Evolutionary conservation across 2,888 invertebrate species (phyloP), one percentile per base, ranked within the genome.

Genomic region (Cloeon dipterum): DNA sequence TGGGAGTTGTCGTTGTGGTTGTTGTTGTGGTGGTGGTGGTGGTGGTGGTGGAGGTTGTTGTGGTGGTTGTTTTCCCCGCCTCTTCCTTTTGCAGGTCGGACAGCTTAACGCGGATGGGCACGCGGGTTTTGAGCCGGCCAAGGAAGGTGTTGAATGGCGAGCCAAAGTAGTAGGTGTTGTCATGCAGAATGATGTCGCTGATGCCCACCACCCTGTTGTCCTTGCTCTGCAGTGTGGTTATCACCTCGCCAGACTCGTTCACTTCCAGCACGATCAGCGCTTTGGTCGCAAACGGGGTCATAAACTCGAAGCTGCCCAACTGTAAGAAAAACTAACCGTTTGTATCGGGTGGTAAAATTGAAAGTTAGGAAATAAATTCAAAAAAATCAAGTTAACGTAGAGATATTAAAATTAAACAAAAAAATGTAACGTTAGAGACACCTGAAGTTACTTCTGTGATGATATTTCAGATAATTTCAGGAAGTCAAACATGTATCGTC

Each of bases 201-300:
- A 77, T 59, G 8, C 52, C 50, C 0, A 43, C 38, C 2, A 73
- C 47, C 17, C 63, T 61, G 25, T 58, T 59, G 47, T 76, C 70
- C 0, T 62, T 63, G 32, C 68, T 66, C 48, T 72, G 73, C 42
- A 75, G 62, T 4, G 69, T 66, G 19, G 74, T 73, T 4, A 77
- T 50, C 42, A 83, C 66, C 41, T 74, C 69, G 16, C 83, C 85
- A 45, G 65, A 63, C 62, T 69, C 70, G 48, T 77, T 70, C 1
- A 81, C 46, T 48, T 74, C 71, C 25, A 78, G 45, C 32, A 78
- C 53, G 1, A 71, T 71, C 3, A 63, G 50, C 36, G 64, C 55
- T 20, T 57, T 54, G 4, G 67, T 61, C 1, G 49, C 11, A 0
- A 66, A 33, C 1, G 50, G 44, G 2, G 53, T 44, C 1, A 59